Evolutionary conservation across 2,113 vertebrate species (phyloP).

Genomic region (Pomatorhinus ruficollis): DNA sequence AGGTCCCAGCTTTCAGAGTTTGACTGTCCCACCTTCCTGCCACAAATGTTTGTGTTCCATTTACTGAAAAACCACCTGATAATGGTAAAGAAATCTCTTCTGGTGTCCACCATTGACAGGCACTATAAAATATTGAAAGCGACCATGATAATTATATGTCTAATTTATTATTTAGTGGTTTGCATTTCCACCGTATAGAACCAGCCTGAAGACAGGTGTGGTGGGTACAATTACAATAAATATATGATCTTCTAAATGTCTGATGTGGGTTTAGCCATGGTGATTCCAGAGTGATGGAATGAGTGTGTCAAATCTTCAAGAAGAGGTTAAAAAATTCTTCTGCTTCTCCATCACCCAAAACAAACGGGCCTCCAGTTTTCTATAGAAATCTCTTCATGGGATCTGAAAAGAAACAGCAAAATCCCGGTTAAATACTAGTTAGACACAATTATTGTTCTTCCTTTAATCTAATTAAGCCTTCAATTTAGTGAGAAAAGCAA

Average conservation of each 20-base stretch:
- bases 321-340: neutral
- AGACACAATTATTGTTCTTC: conserved; percentile 53
- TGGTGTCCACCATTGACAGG: neutral
- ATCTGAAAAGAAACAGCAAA: conserved; percentile 45
- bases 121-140: neutral
- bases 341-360: neutral
- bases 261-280: neutral
- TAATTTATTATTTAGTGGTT: neutral
- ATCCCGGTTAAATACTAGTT: conserved; percentile 50
- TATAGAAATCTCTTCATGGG: neutral
- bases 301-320: neutral
- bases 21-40: neutral
- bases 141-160: neutral
- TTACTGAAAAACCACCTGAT: neutral
- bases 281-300: neutral
- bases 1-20: neutral
- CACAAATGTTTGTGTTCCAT: neutral
- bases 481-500: conserved; percentile 47
- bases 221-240: neutral
- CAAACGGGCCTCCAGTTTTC: neutral
- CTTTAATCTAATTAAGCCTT: conserved; percentile 65
- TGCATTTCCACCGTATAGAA: neutral
- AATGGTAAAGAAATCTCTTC: neutral
- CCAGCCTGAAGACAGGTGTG: neutral
- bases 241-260: neutral